Conservation (phyloP, 2,888 invertebrate species). For the Macrophya alboannulata region DNA sequence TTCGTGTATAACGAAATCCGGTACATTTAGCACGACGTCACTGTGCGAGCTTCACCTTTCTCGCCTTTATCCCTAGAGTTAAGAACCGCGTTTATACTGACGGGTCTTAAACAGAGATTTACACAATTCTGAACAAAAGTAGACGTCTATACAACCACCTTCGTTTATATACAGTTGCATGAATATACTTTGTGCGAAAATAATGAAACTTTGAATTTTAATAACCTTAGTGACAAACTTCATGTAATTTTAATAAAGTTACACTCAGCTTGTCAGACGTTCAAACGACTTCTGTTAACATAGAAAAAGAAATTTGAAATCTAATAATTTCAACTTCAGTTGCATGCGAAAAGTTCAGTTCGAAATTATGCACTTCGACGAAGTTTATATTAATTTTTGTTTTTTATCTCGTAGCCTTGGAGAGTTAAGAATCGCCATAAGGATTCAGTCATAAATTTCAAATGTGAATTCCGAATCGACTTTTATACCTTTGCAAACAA, state of each 20-base stretch:
- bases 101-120: conserved; percentile 26
- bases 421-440: background rate
- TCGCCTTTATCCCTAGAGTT: conserved; percentile 22
- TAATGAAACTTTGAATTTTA: background rate
- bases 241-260: background rate
- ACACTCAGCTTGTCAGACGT: background rate
- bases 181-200: background rate
- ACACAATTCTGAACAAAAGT: background rate
- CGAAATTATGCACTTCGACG: background rate
- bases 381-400: background rate
- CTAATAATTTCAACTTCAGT: background rate
- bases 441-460: background rate
- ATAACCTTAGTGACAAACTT: background rate
- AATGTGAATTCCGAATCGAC: background rate
- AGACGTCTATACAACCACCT: background rate
- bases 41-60: conserved; percentile 38
- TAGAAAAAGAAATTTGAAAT: background rate
- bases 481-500: no score
- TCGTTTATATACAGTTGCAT: background rate
- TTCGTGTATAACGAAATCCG: conserved; percentile 35
- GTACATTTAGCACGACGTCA: conserved; percentile 32
- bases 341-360: background rate
- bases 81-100: conserved; percentile 12
- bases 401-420: background rate
- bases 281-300: background rate